Evolutionary conservation across 2,797 vertebrate species (phyloP).

Genomic region (Coreius guichenoti): DNA sequence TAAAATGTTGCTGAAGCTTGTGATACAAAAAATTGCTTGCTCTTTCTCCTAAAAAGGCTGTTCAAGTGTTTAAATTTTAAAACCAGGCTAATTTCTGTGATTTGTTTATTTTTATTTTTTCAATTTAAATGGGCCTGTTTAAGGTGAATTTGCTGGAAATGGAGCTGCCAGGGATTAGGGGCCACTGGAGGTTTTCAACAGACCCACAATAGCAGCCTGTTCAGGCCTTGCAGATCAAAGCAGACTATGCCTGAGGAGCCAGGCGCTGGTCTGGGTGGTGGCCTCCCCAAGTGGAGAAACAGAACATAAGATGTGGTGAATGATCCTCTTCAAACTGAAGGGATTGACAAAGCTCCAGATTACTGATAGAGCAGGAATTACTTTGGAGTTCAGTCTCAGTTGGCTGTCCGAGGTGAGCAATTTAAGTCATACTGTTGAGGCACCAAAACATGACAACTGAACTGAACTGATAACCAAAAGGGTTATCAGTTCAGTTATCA

Average conservation of each 20-base stretch:
- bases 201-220: constrained; percentile 66
- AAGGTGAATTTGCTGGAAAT: constrained; percentile 70
- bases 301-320: constrained; percentile 21
- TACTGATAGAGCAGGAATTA: constrained; percentile 16
- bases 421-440: not conserved
- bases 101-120: not conserved
- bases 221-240: constrained; percentile 56
- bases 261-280: constrained; percentile 29
- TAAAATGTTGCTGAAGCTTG: constrained; percentile 6
- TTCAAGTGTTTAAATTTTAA: constrained; percentile 53
- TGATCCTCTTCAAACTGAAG: constrained; percentile 13
- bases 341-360: not conserved
- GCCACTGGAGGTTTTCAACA: constrained; percentile 57
- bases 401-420: not conserved
- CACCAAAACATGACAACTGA: not conserved
- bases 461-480: not conserved
- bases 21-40: not conserved
- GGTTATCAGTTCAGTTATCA: not conserved
- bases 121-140: constrained; percentile 60
- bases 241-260: constrained; percentile 21
- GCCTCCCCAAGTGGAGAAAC: constrained; percentile 24
- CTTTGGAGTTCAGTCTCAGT: not conserved
- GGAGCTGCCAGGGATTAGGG: constrained; percentile 68
- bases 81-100: constrained; percentile 15
- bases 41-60: not conserved